Conservation (phyloP, 2,113 vertebrate species). For the Rhea americana region DNA sequence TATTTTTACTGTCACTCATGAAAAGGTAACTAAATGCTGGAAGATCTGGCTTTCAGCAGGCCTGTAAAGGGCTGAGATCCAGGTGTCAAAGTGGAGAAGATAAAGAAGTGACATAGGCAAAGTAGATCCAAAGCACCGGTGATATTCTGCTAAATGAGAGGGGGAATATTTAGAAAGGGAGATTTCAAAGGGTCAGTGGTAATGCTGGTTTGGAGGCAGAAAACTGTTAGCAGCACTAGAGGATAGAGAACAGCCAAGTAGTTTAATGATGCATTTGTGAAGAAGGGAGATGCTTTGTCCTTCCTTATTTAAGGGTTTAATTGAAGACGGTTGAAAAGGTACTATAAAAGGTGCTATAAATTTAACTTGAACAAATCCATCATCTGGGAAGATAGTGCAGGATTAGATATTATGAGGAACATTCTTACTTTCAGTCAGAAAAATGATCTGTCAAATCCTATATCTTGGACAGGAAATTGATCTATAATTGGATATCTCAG, state of each 20-base stretch:
- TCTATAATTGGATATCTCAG: background rate
- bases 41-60: background rate
- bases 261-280: background rate
- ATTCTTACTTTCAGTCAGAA: slow-evolving; percentile 38
- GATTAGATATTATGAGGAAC: slow-evolving; percentile 17
- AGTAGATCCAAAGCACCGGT: background rate
- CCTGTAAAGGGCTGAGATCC: background rate
- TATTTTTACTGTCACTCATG: background rate
- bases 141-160: background rate
- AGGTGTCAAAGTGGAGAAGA: background rate
- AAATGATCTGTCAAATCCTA: background rate
- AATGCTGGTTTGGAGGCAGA: background rate
- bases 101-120: background rate
- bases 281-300: background rate
- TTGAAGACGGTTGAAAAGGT: slow-evolving; percentile 9
- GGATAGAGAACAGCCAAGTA: background rate
- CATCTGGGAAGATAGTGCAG: slow-evolving; percentile 13
- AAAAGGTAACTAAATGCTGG: background rate
- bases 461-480: background rate
- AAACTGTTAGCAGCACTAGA: background rate
- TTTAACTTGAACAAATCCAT: slow-evolving; percentile 41
- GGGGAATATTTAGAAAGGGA: background rate
- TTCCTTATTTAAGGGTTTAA: slow-evolving; percentile 33
- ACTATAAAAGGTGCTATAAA: background rate
- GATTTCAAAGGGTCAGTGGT: background rate